Evolutionary conservation across 2,797 vertebrate genomes (phyloP).

Genomic region (Macrochelys suwanniensis): DNA sequence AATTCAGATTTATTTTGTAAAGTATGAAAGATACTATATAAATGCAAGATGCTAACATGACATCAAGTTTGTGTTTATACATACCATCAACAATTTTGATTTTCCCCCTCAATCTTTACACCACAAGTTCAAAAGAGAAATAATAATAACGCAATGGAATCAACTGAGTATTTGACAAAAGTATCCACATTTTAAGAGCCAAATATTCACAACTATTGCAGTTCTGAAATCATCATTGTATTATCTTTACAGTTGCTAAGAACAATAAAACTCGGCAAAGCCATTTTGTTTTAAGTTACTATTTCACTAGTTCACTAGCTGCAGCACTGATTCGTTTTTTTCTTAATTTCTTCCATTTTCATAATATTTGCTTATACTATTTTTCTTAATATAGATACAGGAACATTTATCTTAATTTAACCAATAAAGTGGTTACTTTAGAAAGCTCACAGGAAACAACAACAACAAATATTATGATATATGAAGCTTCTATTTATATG

Average conservation of each 20-base stretch:
- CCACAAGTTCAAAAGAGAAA: neutral
- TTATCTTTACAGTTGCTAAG: neutral
- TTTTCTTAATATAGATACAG: neutral
- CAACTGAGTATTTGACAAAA: neutral
- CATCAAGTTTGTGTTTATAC: neutral
- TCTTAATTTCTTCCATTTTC: neutral
- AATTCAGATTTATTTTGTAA: neutral
- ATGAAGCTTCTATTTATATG: conserved; percentile 40
- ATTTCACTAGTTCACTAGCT: neutral
- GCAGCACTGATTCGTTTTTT: neutral
- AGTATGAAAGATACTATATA: neutral
- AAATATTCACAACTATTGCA: neutral
- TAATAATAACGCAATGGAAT: neutral
- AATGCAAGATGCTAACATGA: neutral
- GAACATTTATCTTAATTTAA: neutral
- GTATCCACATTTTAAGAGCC: neutral
- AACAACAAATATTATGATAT: conserved; percentile 27
- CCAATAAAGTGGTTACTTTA: neutral
- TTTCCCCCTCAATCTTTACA: neutral
- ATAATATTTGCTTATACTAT: neutral
- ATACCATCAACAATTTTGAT: neutral
- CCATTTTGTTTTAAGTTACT: neutral
- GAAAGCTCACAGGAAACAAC: neutral
- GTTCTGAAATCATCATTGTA: neutral
- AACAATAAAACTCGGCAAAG: neutral